A percentile compares a stretch with the other conserved stretches of the same genome.
Conservation (phyloP, 2,797 vertebrate species). For the Pelochelys cantorii region DNA sequence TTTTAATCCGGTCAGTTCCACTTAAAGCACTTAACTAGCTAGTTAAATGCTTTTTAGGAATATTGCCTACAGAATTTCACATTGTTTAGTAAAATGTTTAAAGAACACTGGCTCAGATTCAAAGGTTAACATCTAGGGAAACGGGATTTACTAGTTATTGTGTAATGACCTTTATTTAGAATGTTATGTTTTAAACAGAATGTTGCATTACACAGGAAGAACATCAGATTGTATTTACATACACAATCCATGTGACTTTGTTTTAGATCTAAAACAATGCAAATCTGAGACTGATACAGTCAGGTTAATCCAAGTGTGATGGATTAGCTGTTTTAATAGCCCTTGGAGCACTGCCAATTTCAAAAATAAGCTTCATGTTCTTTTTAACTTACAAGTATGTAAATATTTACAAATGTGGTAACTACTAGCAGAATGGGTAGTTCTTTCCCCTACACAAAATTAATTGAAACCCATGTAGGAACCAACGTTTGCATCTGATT, state of each 20-base stretch:
- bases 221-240: too few species aligned
- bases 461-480: constrained; percentile 39
- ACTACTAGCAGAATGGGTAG: constrained; percentile 18
- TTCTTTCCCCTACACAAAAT: constrained; percentile 4
- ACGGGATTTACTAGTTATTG: constrained; percentile 27
- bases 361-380: background rate
- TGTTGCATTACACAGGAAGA: background rate
- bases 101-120: background rate
- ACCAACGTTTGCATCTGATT: constrained; percentile 4
- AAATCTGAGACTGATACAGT: background rate
- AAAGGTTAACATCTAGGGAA: constrained; percentile 26
- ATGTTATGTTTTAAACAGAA: constrained; percentile 15
- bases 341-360: background rate
- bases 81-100: background rate
- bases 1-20: constrained; percentile 11
- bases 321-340: background rate
- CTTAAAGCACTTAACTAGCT: background rate
- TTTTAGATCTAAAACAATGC: background rate
- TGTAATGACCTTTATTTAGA: constrained; percentile 28
- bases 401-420: constrained; percentile 24
- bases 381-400: constrained; percentile 37
- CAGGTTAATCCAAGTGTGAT: background rate
- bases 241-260: background rate
- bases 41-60: background rate
- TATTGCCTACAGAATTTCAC: background rate